These are phyloP conservation scores for Cydia splendana DNA, from an alignment of 1,140 invertebrate species.

Conservation along the genomic window DNA sequence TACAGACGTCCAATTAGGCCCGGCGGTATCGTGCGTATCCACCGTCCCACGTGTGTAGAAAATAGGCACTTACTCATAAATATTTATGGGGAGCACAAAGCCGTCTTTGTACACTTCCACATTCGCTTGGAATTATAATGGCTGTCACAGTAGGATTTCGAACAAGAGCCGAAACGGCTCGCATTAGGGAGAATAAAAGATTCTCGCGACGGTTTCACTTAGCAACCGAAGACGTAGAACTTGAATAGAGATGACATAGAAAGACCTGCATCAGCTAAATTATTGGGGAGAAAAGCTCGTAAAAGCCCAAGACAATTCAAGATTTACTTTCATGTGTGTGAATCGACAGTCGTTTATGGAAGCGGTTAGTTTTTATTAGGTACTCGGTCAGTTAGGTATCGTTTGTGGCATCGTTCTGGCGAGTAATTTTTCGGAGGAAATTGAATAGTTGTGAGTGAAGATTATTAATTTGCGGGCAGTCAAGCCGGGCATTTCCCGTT, in stretches of 20 bases:
- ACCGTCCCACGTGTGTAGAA: conserved; percentile 68
- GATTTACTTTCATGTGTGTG: conserved; percentile 48
- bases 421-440: conserved; percentile 55
- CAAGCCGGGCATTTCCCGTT: conserved; percentile 58
- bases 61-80: conserved; percentile 75
- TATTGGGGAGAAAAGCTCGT: conserved; percentile 40
- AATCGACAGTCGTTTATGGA: conserved; percentile 36
- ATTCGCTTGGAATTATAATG: conserved; percentile 77
- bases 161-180: conserved; percentile 74
- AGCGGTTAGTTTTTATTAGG: conserved; percentile 47
- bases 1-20: conserved; percentile 66
- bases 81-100: conserved; percentile 74
- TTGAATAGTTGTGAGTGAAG: conserved; percentile 45
- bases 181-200: conserved; percentile 73
- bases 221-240: conserved; percentile 66
- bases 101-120: conserved; percentile 72
- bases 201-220: conserved; percentile 68
- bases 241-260: conserved; percentile 62
- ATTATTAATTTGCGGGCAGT: conserved; percentile 46
- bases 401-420: conserved; percentile 51
- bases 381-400: conserved; percentile 48
- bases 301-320: conserved; percentile 39
- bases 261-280: conserved; percentile 49
- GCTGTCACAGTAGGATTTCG: conserved; percentile 70
- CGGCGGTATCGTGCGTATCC: conserved; percentile 70